These are phyloP conservation scores for Dioctria linearis DNA, from an alignment of 2,888 invertebrate genomes.

Conservation along the genomic window DNA sequence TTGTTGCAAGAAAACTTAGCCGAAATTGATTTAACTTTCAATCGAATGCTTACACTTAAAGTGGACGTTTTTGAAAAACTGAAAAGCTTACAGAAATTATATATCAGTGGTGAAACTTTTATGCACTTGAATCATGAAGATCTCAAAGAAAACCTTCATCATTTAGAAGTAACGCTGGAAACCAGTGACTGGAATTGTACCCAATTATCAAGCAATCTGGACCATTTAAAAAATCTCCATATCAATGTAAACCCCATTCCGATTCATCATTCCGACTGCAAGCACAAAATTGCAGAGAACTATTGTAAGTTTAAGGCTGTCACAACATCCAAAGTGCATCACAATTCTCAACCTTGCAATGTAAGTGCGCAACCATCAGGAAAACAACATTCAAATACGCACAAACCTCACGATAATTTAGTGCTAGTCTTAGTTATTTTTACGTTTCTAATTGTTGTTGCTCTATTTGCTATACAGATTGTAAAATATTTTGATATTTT, in stretches of 20 bases:
- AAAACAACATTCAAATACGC: too few species aligned
- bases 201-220: background rate
- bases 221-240: background rate
- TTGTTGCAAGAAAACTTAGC: conserved; percentile 4
- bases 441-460: too few species aligned
- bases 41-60: background rate
- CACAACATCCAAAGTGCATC: too few species aligned
- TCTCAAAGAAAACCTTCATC: conserved; percentile 4
- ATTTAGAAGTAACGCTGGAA: background rate
- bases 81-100: conserved; percentile 15
- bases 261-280: background rate
- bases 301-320: too few species aligned
- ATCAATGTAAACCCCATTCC: background rate
- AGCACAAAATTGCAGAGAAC: background rate
- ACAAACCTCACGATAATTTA: too few species aligned
- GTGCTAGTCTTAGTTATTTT: too few species aligned
- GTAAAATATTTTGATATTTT: too few species aligned
- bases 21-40: conserved; percentile 24
- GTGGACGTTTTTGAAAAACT: background rate
- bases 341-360: too few species aligned
- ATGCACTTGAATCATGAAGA: background rate
- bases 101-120: background rate
- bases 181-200: background rate
- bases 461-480: too few species aligned
- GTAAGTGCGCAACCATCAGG: too few species aligned